Evolutionary conservation across 2,797 vertebrate species (phyloP).

Genomic region (Geotrypetes seraphini): DNA sequence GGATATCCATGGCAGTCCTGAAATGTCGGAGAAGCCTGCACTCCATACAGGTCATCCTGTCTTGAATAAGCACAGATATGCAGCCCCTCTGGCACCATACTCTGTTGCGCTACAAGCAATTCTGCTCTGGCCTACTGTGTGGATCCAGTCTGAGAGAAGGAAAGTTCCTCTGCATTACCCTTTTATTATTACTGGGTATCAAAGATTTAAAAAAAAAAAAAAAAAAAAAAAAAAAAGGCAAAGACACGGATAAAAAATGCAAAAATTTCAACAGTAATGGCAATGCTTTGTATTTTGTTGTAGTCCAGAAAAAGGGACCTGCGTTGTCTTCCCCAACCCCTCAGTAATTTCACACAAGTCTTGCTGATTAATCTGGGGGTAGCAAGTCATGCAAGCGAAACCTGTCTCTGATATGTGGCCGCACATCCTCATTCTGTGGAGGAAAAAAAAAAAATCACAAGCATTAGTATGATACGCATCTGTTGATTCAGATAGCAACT

Average conservation of each 20-base stretch:
- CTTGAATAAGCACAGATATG: too few relatives aligned
- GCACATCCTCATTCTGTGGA: conserved; percentile 88
- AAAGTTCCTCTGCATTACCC: conserved; percentile 73
- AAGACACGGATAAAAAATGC: conserved; percentile 67
- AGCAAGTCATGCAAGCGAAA: conserved; percentile 96
- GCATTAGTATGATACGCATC: neutral
- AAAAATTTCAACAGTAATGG: conserved; percentile 82
- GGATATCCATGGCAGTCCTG: conserved; percentile 41
- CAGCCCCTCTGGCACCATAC: conserved; percentile 17
- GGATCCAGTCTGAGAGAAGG: conserved; percentile 50
- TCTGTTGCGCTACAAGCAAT: conserved; percentile 46
- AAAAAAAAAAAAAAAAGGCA: conserved; percentile 80
- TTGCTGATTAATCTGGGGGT: conserved; percentile 79
- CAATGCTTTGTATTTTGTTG: conserved; percentile 70
- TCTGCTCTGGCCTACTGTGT: conserved; percentile 62
- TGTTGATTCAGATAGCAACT: rapidly evolving
- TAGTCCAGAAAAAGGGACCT: conserved; percentile 75
- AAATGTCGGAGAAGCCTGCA: too few relatives aligned
- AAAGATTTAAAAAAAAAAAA: conserved; percentile 79
- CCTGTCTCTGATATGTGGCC: conserved; percentile 89
- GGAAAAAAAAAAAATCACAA: neutral
- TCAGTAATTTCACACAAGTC: conserved; percentile 41
- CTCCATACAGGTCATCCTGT: too few relatives aligned
- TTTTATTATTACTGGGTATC: conserved; percentile 59
- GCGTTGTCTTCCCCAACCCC: conserved; percentile 56